Conservation (phyloP, 2,797 vertebrate species). For the Ctenosaura bakeri region DNA sequence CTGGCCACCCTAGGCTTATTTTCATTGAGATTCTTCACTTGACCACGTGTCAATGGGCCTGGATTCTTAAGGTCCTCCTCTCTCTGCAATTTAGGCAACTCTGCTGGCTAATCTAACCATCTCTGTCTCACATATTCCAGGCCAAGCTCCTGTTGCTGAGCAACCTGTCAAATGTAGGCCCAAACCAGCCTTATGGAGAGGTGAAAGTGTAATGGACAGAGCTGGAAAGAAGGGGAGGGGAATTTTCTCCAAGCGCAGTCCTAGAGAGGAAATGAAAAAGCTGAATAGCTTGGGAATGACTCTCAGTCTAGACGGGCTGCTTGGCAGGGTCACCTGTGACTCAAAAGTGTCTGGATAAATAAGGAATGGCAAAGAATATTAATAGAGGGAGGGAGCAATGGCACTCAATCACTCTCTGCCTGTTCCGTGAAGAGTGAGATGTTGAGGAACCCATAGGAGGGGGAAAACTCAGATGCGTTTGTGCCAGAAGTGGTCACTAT, state of each 20-base stretch:
- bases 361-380: conserved; percentile 43
- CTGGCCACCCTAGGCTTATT: neutral
- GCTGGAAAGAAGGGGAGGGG: neutral
- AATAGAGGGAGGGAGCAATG: conserved; percentile 19
- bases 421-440: conserved; percentile 28
- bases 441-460: neutral
- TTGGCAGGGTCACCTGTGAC: conserved; percentile 53
- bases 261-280: conserved; percentile 43
- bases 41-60: neutral
- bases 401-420: neutral
- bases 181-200: neutral
- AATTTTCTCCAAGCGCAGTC: neutral
- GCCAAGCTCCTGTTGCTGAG: conserved; percentile 3
- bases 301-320: conserved; percentile 45
- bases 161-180: neutral
- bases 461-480: too few relatives aligned
- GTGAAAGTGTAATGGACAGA: neutral
- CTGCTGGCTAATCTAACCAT: neutral
- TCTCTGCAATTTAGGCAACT: neutral
- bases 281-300: conserved; percentile 43
- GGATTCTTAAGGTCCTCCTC: neutral
- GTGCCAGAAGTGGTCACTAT: neutral
- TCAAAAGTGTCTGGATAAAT: conserved; percentile 40
- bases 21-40: neutral
- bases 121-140: neutral